Conservation (phyloP, 2,113 vertebrate species). For the Steatornis caripensis region DNA sequence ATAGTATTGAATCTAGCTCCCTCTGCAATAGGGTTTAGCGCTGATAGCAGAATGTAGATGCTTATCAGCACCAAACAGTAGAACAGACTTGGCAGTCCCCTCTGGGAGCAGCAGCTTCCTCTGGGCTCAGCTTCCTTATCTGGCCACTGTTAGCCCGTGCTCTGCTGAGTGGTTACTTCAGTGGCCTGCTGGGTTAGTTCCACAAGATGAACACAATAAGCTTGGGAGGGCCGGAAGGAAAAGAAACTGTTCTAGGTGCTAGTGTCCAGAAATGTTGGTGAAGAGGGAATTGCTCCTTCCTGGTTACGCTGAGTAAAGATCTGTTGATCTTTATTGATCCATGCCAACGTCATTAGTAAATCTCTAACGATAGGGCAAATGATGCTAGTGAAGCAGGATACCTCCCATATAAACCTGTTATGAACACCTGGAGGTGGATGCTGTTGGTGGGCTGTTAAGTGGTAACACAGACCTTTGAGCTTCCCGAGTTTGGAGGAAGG, state of each 20-base stretch:
- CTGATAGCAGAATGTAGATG: background rate
- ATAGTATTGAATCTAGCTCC: background rate
- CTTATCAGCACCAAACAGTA: background rate
- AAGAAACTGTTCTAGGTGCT: background rate
- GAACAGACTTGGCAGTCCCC: background rate
- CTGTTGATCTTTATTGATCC: background rate
- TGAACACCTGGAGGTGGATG: background rate
- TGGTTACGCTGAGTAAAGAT: background rate
- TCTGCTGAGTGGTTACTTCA: background rate
- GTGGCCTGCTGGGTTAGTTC: background rate
- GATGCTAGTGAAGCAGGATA: background rate
- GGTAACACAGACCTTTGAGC: background rate
- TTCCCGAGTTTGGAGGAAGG: fast-evolving
- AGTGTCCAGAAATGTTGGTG: background rate
- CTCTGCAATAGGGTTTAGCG: background rate
- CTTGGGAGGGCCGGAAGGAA: background rate
- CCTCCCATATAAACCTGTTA: background rate
- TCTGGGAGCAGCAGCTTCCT: background rate
- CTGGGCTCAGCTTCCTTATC: background rate
- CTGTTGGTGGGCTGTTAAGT: background rate
- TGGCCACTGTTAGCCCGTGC: background rate
- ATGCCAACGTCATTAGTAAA: background rate
- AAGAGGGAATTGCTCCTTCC: background rate
- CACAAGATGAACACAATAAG: background rate
- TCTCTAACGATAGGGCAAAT: background rate